Percentiles rank a stretch among this genome's conserved stretches.
These are phyloP conservation scores for Herpetotheres cachinnans DNA, from an alignment of 2,113 vertebrate genomes.

Conservation along the genomic window DNA sequence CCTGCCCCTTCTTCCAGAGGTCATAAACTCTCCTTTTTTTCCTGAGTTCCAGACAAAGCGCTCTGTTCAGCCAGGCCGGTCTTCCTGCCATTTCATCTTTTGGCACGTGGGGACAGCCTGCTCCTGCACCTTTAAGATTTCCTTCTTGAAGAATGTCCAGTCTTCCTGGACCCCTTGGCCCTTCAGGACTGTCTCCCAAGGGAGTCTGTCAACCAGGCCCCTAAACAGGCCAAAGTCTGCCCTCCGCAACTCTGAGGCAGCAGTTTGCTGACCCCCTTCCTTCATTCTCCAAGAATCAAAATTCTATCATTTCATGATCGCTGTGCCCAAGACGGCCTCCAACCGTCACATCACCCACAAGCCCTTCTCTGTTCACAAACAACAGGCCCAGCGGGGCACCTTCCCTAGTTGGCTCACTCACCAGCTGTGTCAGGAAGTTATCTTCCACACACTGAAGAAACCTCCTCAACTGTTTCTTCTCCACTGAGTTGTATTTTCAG, in stretches of 20 bases:
- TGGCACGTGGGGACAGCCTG: too few relatives aligned
- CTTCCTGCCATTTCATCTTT: too few relatives aligned
- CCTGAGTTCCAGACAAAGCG: too few relatives aligned
- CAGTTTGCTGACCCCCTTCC: background rate
- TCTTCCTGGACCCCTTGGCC: too few relatives aligned
- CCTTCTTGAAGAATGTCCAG: too few relatives aligned
- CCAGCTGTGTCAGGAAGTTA: background rate
- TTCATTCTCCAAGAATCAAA: background rate
- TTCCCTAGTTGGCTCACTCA: background rate
- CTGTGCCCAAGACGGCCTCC: background rate
- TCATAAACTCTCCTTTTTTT: too few relatives aligned
- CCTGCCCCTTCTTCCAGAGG: too few relatives aligned
- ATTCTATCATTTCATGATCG: background rate
- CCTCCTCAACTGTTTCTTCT: background rate
- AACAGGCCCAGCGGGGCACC: background rate
- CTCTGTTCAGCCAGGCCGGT: too few relatives aligned
- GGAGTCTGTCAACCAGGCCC: background rate
- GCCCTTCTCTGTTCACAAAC: too few relatives aligned
- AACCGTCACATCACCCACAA: too few relatives aligned
- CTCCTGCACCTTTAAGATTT: too few relatives aligned
- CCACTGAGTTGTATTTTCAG: too few relatives aligned
- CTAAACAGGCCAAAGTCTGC: background rate
- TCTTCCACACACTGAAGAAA: background rate
- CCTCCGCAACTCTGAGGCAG: background rate
- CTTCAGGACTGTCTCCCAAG: background rate